Base-by-base conservation (phyloP, 2,888 invertebrate genomes). In the Campoplex nolae region DNA sequence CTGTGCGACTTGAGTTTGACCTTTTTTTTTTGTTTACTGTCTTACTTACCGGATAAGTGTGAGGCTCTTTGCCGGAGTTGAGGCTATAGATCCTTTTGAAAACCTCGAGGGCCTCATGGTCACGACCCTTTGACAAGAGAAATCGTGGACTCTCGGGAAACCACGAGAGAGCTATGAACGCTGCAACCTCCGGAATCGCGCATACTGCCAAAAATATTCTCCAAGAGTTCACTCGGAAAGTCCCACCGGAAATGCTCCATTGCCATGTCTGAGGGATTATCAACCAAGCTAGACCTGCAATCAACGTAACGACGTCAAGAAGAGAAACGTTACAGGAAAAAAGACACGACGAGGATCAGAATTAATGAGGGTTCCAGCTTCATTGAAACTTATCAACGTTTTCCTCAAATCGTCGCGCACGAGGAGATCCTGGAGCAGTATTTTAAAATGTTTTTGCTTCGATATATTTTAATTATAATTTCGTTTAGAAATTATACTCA, bases 71-170 rank as follows among this genome's bases (percentile, higher is more conserved):
- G 42, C 97, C 96, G 0, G 96, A 96, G 91, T 97, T 97, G 83
- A 96, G 92, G 0, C 95, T 91, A 92, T 97, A 98, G 65, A 98
- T 97, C 88, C 93, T 95, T 88, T 95, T 95, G 90, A 97, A 96
- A 1, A 97, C 96, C 2, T 94, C 93, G 88, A 97, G 93, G 0
- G 97, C 97, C 91, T 97, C 96, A 3, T 96, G 95, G 78, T 96
- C 96, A 71, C 96, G 95, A 0, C 97, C 97, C 68, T 96, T 95
- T 4, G 97, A 95, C 95, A 97, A 96, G 8, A 97, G 95, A 93
- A 97, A 98, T 93, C 97, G 97, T 8, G 98, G 97, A 92, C 97
- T 97, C 93, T 98, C 98, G 0, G 97, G 97, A 79, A 97, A 95
- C 88, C 95, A 95, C 87, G 96, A 95, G 85, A 96, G 95, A 0